Base-by-base conservation (phyloP, 1,140 invertebrate genomes). In the Zaprionus kolodkinae region DNA sequence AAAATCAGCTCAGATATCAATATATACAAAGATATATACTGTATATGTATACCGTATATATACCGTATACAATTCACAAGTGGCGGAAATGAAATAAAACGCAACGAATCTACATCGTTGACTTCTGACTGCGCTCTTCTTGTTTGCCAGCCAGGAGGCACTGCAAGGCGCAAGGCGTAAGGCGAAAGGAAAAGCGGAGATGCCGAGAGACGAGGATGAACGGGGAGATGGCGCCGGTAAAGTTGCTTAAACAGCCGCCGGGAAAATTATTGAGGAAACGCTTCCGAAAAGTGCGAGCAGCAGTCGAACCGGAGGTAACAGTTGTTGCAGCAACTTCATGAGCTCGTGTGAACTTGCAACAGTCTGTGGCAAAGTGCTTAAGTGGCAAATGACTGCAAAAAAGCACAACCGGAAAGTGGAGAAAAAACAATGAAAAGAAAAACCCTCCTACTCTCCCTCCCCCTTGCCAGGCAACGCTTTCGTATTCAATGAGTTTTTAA, bases 231-330 rank as follows among this genome's bases (percentile, higher is more conserved):
- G 43, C 61, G 55, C 69, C 68, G 68, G 73, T 65, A 73, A 71
- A 72, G 55, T 77, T 85, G 70, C 59, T 62, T 70, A 65, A 72
- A 68, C 72, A 75, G 76, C 76, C 76, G 36, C 33, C 79, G 69
- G 61, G 15, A 55, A 85, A 78, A 75, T 72, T 81, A 81, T 72
- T 60, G 40, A 63, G 66, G 43, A 77, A 74, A 62, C 68, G 59
- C 35, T 67, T 65, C 30, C 56, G 21, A 72, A 62, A 65, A 55
- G 17, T 45, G n/a, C 17, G 25, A 61, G 1, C 10, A 6, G 12
- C 6, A 35, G 25, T 25, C 59, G 17, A 57, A 76, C 38, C 38
- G 74, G 63, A 67, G 45, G 74, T 72, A 72, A 73, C 74, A 76
- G 57, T 76, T 72, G 74, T 71, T 25, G 48, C 67, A 62, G 54